Conservation (phyloP, 1,140 invertebrate genomes). For the Formica exsecta region DNA sequence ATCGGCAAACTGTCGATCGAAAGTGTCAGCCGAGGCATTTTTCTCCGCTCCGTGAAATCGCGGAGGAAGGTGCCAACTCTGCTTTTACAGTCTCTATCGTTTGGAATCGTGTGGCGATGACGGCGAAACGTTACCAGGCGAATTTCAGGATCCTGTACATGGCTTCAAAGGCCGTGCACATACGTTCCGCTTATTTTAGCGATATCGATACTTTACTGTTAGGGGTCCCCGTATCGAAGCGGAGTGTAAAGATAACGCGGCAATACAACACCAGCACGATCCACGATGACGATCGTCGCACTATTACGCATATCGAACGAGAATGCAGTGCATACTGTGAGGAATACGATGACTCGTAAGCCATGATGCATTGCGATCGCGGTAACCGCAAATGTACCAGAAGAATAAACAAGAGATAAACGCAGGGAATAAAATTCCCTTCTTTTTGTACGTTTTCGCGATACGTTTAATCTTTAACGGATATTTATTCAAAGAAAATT, state of each 20-base stretch:
- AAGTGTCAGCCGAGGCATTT: neutral
- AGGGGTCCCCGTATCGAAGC: neutral
- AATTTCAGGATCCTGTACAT: conserved; percentile 36
- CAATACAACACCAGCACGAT: conserved; percentile 25
- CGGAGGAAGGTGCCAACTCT: neutral
- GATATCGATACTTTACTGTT: conserved; percentile 60
- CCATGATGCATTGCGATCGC: conserved; percentile 25
- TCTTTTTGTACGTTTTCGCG: neutral
- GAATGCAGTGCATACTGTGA: conserved; percentile 23
- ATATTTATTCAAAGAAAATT: neutral
- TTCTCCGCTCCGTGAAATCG: conserved; percentile 19
- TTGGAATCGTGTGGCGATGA: conserved; percentile 3
- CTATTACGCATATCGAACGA: conserved; percentile 34
- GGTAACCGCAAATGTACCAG: neutral
- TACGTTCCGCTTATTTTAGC: conserved; percentile 53
- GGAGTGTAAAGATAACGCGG: conserved; percentile 38
- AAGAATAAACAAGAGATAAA: conserved; percentile 29
- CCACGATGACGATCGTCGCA: neutral
- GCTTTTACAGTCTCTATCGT: neutral
- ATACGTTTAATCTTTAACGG: neutral
- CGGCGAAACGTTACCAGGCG: neutral
- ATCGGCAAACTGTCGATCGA: conserved; percentile 6
- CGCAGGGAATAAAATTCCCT: conserved; percentile 1
- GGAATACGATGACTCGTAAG: conserved; percentile 44
- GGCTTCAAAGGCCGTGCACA: conserved; percentile 17